These are phyloP conservation scores for Diorhabda carinulata DNA, from an alignment of 1,140 invertebrate genomes.

Conservation along the genomic window DNA sequence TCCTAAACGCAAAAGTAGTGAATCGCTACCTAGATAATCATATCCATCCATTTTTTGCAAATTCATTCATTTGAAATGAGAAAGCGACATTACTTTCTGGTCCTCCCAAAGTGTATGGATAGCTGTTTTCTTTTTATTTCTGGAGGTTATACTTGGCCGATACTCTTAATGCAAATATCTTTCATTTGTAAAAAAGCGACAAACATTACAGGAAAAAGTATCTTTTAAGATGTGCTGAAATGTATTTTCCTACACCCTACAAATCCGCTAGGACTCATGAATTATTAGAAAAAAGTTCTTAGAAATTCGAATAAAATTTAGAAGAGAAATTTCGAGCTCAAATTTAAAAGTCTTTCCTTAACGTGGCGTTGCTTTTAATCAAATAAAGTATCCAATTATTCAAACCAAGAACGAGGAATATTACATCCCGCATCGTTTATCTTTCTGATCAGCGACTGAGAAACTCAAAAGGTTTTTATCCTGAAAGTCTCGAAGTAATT, in stretches of 20 bases:
- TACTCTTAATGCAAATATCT: no score
- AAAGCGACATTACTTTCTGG: no score
- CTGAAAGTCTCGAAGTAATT: no score
- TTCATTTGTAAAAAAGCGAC: no score
- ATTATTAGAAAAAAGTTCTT: not conserved
- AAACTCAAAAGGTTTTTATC: not conserved
- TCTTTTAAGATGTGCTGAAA: not conserved
- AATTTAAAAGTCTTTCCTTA: slow-evolving; percentile 2
- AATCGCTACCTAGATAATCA: no score
- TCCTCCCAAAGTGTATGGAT: no score
- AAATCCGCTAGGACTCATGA: not conserved
- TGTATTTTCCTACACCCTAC: not conserved
- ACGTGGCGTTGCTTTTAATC: not conserved
- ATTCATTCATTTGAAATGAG: no score
- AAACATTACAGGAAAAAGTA: not conserved
- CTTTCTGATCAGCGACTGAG: not conserved
- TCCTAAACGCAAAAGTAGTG: no score
- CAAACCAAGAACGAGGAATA: not conserved
- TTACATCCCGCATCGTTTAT: not conserved
- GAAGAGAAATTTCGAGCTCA: not conserved
- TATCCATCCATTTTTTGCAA: no score
- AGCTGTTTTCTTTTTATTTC: no score
- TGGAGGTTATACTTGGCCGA: no score
- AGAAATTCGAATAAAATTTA: slow-evolving; percentile 3
- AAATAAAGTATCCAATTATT: slow-evolving; percentile 3